Percentiles rank a stretch among this genome's conserved stretches.
phyloP scores from a whole-genome alignment of 53 echinoderm and acorn worm genomes.

The Crossaster papposus region DNA sequence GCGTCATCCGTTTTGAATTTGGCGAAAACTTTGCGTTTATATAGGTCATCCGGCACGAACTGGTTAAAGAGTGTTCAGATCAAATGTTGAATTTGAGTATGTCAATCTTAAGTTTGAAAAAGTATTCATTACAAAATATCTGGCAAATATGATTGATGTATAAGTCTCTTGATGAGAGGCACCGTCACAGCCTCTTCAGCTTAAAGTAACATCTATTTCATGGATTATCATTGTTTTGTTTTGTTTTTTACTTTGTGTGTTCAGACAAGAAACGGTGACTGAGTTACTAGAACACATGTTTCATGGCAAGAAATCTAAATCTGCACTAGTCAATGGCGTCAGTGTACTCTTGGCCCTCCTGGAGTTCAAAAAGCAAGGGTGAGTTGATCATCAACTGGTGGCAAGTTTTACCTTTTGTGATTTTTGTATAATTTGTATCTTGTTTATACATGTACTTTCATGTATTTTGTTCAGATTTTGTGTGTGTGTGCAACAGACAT shows the following conservation, averaged over 20 bases:
- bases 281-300: slow-evolving; percentile 99
- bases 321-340: slow-evolving; percentile 95
- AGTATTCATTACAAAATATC: too few species aligned
- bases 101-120: too few species aligned
- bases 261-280: slow-evolving; percentile 93
- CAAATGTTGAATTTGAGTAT: too few species aligned
- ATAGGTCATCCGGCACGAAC: too few species aligned
- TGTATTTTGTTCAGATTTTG: too few species aligned
- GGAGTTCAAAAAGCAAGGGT: slow-evolving; percentile 99
- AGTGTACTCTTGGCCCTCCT: slow-evolving; percentile 85
- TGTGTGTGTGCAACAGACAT: too few species aligned
- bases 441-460: neutral
- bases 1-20: too few species aligned
- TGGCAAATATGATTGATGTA: too few species aligned
- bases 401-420: neutral
- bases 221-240: neutral
- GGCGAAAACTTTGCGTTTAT: too few species aligned
- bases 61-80: too few species aligned
- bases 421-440: neutral
- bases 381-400: slow-evolving; percentile 4
- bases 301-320: slow-evolving; percentile 88
- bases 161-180: too few species aligned
- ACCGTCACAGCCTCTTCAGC: too few species aligned
- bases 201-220: neutral
- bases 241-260: slow-evolving; percentile 35